These are phyloP conservation scores for Mohoua ochrocephala DNA, from an alignment of 2,113 vertebrate species.

Conservation along the genomic window DNA sequence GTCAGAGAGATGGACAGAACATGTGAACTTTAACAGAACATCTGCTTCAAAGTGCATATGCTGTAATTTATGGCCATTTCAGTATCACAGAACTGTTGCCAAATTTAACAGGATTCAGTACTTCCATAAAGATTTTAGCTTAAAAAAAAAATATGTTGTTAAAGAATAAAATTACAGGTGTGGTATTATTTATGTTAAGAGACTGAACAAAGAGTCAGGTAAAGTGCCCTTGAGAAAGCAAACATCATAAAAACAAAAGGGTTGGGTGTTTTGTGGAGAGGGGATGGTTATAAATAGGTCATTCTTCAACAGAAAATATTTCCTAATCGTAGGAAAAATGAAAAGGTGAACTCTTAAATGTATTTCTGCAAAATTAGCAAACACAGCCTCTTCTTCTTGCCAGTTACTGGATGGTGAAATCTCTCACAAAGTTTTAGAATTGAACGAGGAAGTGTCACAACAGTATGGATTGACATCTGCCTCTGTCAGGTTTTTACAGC, in stretches of 20 bases:
- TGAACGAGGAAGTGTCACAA: background rate
- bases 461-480: conserved; percentile 38
- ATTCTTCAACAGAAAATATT: background rate
- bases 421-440: background rate
- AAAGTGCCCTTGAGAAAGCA: background rate
- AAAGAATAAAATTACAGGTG: background rate
- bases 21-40: background rate
- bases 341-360: background rate
- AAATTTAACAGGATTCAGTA: conserved; percentile 19
- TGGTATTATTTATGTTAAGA: background rate
- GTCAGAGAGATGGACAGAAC: background rate
- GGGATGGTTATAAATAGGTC: background rate
- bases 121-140: conserved; percentile 29
- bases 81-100: conserved; percentile 1
- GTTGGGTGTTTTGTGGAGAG: background rate
- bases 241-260: background rate
- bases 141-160: background rate
- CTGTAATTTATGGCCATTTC: conserved; percentile 30
- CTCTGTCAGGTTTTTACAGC: conserved; percentile 36
- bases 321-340: conserved; percentile 14
- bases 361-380: background rate
- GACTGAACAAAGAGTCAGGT: conserved; percentile 30
- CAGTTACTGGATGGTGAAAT: background rate
- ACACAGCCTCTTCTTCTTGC: background rate
- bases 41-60: conserved; percentile 24